Percentiles rank a stretch among this genome's conserved stretches.
These are phyloP conservation scores for Hemistola chrysoprasaria DNA, from an alignment of 2,888 invertebrate species.

Conservation along the genomic window DNA sequence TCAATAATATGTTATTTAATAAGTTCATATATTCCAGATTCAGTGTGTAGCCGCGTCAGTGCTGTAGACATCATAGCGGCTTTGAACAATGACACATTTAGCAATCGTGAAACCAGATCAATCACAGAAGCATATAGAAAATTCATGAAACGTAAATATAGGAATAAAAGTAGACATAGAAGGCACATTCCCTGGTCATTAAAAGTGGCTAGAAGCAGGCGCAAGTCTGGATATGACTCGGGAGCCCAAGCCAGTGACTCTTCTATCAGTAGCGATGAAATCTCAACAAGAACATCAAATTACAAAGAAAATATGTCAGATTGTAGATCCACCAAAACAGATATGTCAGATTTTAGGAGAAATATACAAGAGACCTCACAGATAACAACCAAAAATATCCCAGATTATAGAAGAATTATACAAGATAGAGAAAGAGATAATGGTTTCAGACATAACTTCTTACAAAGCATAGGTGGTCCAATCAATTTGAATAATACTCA, in stretches of 20 bases:
- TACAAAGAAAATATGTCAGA: constrained; percentile 40
- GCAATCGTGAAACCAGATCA: constrained; percentile 48
- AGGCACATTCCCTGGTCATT: constrained; percentile 45
- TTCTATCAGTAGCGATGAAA: constrained; percentile 62
- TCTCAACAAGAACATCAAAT: constrained; percentile 43
- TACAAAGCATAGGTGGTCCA: constrained; percentile 36
- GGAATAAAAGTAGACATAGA: constrained; percentile 51
- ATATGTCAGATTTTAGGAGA: constrained; percentile 36
- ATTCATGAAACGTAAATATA: constrained; percentile 38
- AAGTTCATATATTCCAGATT: constrained; percentile 45
- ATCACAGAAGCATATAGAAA: constrained; percentile 53
- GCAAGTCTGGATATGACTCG: constrained; percentile 54
- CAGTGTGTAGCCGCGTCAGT: constrained; percentile 39
- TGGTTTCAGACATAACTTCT: constrained; percentile 39
- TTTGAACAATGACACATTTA: constrained; percentile 50
- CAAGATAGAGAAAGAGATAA: constrained; percentile 36
- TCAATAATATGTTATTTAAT: too few species aligned
- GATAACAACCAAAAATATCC: constrained; percentile 42
- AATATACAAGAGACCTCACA: constrained; percentile 39
- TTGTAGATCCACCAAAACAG: constrained; percentile 43
- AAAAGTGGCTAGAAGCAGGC: constrained; percentile 39
- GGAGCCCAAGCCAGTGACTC: constrained; percentile 63
- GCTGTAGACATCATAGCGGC: constrained; percentile 54
- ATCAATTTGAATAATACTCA: constrained; percentile 12
- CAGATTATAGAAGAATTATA: constrained; percentile 36